Evolutionary conservation across 2,888 invertebrate genomes (phyloP).

Genomic region (Proisotoma minuta): DNA sequence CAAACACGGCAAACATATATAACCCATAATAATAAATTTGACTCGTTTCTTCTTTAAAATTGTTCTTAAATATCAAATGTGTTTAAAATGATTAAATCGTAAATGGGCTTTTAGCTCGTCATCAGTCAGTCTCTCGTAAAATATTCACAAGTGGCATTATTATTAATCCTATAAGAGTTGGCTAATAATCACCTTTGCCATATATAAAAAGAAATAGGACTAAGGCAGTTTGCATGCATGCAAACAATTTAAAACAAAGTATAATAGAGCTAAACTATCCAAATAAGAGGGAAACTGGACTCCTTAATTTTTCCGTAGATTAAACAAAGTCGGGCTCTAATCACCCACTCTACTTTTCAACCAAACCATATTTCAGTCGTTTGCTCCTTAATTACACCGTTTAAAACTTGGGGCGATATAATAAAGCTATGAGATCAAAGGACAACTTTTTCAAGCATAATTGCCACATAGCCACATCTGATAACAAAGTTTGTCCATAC

Average conservation of each 20-base stretch:
- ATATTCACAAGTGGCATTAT: background rate
- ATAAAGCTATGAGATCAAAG: no score
- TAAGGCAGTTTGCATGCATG: background rate
- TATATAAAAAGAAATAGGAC: background rate
- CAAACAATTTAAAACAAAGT: background rate
- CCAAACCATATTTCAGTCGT: no score
- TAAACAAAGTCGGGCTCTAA: background rate
- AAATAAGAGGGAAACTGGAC: background rate
- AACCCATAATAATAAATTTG: no score
- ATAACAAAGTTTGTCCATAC: no score
- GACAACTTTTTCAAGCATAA: no score
- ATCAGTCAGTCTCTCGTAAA: background rate
- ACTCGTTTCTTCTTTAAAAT: no score
- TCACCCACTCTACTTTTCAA: no score
- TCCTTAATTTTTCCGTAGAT: background rate
- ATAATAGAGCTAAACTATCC: background rate
- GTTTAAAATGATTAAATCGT: background rate
- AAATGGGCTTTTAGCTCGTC: background rate
- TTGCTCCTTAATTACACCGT: no score
- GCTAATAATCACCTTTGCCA: background rate
- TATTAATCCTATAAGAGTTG: background rate
- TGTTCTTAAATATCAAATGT: no score
- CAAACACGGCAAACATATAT: no score
- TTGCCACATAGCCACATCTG: no score
- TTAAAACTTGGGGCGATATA: no score